A percentile compares a stretch with the other conserved stretches of the same genome.
Conservation (phyloP, 2,888 invertebrate genomes). For the Cosmorhoe ocellata region DNA sequence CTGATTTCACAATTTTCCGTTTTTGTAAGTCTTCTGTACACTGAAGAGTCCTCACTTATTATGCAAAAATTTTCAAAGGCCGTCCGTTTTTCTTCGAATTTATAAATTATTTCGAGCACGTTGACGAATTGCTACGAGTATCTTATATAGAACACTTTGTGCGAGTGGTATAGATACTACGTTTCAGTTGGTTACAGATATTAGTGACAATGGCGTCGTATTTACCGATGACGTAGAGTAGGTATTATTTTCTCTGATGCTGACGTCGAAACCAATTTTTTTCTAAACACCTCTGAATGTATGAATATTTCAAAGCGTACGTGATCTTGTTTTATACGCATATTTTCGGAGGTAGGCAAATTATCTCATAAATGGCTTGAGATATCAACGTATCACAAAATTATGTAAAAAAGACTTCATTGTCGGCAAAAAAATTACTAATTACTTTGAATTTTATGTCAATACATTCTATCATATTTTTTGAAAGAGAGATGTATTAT, state of each 20-base stretch:
- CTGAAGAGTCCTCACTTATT: conserved; percentile 30
- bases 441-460: too few species aligned
- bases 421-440: too few species aligned
- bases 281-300: too few species aligned
- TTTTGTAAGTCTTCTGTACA: conserved; percentile 10
- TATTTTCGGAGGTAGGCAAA: too few species aligned
- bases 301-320: too few species aligned
- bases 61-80: conserved; percentile 33
- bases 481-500: too few species aligned
- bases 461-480: too few species aligned
- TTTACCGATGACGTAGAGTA: conserved; percentile 13
- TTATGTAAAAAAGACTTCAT: too few species aligned
- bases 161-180: conserved; percentile 45
- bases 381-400: too few species aligned
- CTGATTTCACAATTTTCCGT: background rate
- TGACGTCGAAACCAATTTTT: conserved; percentile 8
- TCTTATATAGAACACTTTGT: conserved; percentile 45
- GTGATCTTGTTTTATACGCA: too few species aligned
- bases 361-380: too few species aligned
- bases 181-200: conserved; percentile 17
- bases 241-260: conserved; percentile 12
- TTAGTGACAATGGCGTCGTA: conserved; percentile 26
- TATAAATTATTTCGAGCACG: conserved; percentile 49
- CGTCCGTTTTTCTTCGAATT: conserved; percentile 36
- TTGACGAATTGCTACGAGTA: conserved; percentile 46